Evolutionary conservation across 2,888 invertebrate genomes (phyloP), one percentile per base, ranked within the genome.

Genomic region (Byasa hedistus): DNA sequence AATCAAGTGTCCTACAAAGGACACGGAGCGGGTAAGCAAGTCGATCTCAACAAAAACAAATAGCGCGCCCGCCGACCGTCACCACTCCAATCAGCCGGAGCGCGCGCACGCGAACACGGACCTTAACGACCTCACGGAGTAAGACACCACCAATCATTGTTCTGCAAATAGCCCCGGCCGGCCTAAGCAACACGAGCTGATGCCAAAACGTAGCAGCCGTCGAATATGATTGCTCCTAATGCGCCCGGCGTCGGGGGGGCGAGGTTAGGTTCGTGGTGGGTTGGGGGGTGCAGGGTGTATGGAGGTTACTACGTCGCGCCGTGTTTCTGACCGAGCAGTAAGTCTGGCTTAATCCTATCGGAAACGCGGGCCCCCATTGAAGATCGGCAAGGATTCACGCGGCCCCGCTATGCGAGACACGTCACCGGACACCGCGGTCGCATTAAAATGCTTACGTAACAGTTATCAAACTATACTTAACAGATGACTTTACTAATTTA

Each of bases 151-250:
- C 83, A 83, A 88, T 88, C 87, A 88, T 89, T 89, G 89, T 87
- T 84, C 85, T 80, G 78, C 85, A 87, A 90, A 89, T 87, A 88
- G 87, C 84, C 75, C 74, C 75, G 79, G 79, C 79, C 78, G 81
- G 83, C 82, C 85, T 87, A 89, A 89, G 90, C 88, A 88, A 89
- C 86, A 86, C 83, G 86, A 83, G 80, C 84, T 84, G 84, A 86
- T 91, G 91, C 91, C 91, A 91, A 90, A 91, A 90, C 89, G 84
- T 87, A 85, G 83, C 85, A 82, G 82, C 86, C 88, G 87, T 89
- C 89, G 89, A 89, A 90, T 90, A 90, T 91, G 91, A 90, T 90
- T 89, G 89, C 90, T 89, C 88, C 89, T 89, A 90, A 91, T 89
- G 89, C 89, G 85, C 75, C 79, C 73, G 83, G 80, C 77, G 80